Conservation (phyloP, 2,888 invertebrate species). For the Leistus spinibarbis region DNA sequence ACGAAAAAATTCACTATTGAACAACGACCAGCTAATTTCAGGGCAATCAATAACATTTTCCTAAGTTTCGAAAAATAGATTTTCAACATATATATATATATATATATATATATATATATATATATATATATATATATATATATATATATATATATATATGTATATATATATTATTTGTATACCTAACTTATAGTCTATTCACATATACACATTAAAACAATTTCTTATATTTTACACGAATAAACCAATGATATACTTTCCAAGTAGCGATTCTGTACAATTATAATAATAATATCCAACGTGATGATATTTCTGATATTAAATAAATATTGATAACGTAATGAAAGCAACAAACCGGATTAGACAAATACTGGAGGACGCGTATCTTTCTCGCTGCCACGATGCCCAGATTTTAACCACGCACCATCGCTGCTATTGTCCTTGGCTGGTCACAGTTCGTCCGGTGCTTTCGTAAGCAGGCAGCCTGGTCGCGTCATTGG, state of each 20-base stretch:
- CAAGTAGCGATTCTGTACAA: neutral
- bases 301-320: neutral
- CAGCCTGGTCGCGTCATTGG: conserved; percentile 53
- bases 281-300: neutral
- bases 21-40: neutral
- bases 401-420: conserved; percentile 48
- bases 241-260: neutral
- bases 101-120: no score
- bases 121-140: no score
- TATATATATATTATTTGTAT: neutral
- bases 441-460: conserved; percentile 50
- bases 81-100: no score
- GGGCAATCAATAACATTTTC: neutral
- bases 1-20: neutral
- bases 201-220: conserved; percentile 35
- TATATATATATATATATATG: conserved; percentile 3
- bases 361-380: conserved; percentile 48
- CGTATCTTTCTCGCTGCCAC: conserved; percentile 46
- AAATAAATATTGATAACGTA: conserved; percentile 7
- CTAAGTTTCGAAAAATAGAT: neutral
- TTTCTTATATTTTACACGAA: neutral
- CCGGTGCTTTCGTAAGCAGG: conserved; percentile 49
- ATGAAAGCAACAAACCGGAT: neutral
- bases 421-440: conserved; percentile 40
- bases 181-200: conserved; percentile 6